Base-by-base conservation (phyloP, 1,140 invertebrate species). In the Wiebesia pumilae region DNA sequence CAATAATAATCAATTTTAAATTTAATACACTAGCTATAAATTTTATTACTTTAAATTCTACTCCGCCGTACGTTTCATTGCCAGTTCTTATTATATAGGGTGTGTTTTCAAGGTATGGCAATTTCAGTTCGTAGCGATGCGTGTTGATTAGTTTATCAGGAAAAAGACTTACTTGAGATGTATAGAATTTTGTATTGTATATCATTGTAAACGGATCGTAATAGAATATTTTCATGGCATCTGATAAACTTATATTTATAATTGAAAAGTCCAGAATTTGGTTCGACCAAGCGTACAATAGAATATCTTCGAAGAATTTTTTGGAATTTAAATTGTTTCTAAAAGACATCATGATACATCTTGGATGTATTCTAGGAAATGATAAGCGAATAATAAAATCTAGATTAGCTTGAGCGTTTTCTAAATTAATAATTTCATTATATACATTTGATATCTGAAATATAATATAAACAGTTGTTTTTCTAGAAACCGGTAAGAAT, bases 211-310 rank as follows among this genome's bases (percentile, higher is more conserved):
- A 85, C 38, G 83, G 83, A 54, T 85, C 19, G 33, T 85, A 85
- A 9, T n/a, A 38, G 21, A 75, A 4, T n/a, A 71, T 3, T n/a
- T 33, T 51, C 0, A 7, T 14, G 30, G 40, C 21, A 35, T 71
- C 14, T 0, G 67, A 16, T n/a, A 16, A 9, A 27, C 47, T 62
- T 3, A 65, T 35, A 12, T 30, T 71, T 1, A 85, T 27, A 4
- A 69, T 85, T 4, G 77, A n/a, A 16, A 85, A 71, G 33, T 85
- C 77, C 14, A 81, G 51, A 54, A 81, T 58, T 12, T 85, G 80
- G 0, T 54, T 40, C 21, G 35, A 38, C 84, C 83, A 85, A 1
- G 83, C 83, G 51, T 84, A 47, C 0, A 62, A 16, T 43, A 77
- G 14, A 21, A 84, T 58, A 21, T 43, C 38, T 65, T 67, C 24